Evolutionary conservation across 2,888 invertebrate species (phyloP), one percentile per base, ranked within the genome.

Genomic region (Eubasilissa splendida): DNA sequence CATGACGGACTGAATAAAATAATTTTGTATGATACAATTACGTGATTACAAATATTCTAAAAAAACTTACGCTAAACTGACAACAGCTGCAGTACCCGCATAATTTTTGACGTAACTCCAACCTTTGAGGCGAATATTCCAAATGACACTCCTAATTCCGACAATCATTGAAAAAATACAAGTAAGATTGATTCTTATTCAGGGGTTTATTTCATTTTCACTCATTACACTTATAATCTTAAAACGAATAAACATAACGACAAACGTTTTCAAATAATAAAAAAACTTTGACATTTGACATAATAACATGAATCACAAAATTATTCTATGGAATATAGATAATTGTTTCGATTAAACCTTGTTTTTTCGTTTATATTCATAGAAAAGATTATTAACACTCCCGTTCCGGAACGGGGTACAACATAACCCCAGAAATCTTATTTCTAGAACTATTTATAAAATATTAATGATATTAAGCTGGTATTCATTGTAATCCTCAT

Each of bases 71-170:
- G 68, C 77, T 9, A 77, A 58, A 58, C 79, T 79, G 53, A 76
- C 66, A n/a, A 75, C 80, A 60, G 81, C 82, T 33, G 78, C 83
- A 31, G 77, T 59, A 54, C 82, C 82, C 33, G 82, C 83, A 81
- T 83, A 82, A 76, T 81, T 77, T 33, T 81, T 79, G 58, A 82
- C 77, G 63, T 82, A 82, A 77, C 65, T 73, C 81, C 82, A 82
- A 63, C 83, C 83, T 66, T 81, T 76, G 31, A 83, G 54, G 10
- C 83, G 79, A 75, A 82, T 79, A 65, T 82, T 81, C 83, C 83
- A 83, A 52, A 82, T 76, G 59, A 80, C 75, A 76, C 77, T 79
- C 22, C 79, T 82, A 66, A 82, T 50, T 70, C 77, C 80, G 54
- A 65, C 14, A 70, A 81, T 79, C 82, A 82, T 81, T 81, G 56